Percentiles rank a stretch among this genome's conserved stretches.
Evolutionary conservation across 2,113 vertebrate species (phyloP).

Genomic region (Colinus virginianus): DNA sequence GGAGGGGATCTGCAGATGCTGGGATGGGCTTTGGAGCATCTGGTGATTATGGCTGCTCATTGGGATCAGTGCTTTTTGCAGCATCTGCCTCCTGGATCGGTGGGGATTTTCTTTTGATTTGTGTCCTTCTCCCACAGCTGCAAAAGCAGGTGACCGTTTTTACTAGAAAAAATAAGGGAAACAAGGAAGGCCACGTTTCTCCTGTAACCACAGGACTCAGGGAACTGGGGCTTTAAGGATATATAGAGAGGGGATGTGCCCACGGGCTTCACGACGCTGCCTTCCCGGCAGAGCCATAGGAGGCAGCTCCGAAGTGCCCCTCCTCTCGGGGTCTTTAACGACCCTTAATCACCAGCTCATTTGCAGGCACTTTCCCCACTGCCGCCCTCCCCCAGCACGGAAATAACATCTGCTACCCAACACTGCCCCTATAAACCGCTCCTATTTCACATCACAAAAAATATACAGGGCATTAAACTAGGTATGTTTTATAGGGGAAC

Average conservation of each 20-base stretch:
- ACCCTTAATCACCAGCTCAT: constrained; percentile 54
- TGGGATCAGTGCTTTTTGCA: not conserved
- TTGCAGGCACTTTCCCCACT: constrained; percentile 40
- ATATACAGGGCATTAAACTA: constrained; percentile 49
- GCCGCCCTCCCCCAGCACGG: not conserved
- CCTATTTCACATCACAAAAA: constrained; percentile 36
- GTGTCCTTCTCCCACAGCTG: not conserved
- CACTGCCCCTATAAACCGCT: constrained; percentile 34
- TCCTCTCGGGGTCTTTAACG: constrained; percentile 39
- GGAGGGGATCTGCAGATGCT: not conserved
- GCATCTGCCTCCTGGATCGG: accelerated
- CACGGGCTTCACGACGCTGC: not conserved
- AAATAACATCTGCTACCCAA: constrained; percentile 56
- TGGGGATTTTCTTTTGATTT: not conserved
- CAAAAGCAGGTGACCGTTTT: not conserved
- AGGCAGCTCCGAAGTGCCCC: not conserved
- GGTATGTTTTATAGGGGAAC: constrained; percentile 60
- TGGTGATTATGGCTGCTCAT: not conserved
- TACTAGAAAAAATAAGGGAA: not conserved
- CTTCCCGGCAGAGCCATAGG: not conserved
- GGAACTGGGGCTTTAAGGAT: not conserved
- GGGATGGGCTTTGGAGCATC: not conserved
- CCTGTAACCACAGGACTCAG: not conserved
- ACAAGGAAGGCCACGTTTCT: not conserved
- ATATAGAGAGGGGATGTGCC: not conserved